phyloP scores from a whole-genome alignment of 2,888 invertebrate genomes.

The Tigriopus californicus region DNA sequence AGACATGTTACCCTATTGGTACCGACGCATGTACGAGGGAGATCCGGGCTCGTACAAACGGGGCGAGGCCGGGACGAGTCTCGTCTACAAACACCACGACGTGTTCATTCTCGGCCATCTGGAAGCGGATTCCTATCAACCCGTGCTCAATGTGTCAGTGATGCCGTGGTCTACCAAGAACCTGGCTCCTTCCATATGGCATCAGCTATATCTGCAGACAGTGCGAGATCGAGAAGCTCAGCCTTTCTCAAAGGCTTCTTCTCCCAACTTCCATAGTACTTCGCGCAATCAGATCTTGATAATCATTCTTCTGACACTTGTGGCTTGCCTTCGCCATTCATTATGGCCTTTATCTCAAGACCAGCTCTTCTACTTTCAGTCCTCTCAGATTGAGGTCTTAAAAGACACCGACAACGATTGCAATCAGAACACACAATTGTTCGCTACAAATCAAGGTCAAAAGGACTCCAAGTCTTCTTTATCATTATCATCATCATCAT shows the following conservation, averaged over 20 bases:
- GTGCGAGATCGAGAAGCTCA: slow-evolving; percentile 10
- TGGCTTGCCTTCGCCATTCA: no score
- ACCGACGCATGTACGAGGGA: slow-evolving; percentile 11
- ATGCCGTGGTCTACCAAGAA: slow-evolving; percentile 15
- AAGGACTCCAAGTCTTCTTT: no score
- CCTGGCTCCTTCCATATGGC: slow-evolving; percentile 14
- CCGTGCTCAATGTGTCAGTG: slow-evolving; percentile 5
- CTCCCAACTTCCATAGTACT: no score
- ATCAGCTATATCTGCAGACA: slow-evolving; percentile 8
- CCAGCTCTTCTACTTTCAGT: no score
- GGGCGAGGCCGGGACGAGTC: neutral
- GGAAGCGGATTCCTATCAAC: neutral
- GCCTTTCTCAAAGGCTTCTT: neutral
- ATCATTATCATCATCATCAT: no score
- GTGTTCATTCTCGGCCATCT: slow-evolving; percentile 8
- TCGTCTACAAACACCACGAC: slow-evolving; percentile 7
- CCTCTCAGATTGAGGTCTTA: no score
- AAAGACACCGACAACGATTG: no score
- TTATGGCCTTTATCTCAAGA: no score
- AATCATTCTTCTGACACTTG: no score
- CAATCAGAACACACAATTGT: no score
- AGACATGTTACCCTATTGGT: slow-evolving; percentile 15
- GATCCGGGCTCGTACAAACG: neutral
- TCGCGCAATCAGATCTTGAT: no score
- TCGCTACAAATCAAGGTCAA: no score